A percentile compares a stretch with the other conserved stretches of the same genome.
Conservation (phyloP, 2,797 vertebrate genomes). For the Dipus sagitta region DNA sequence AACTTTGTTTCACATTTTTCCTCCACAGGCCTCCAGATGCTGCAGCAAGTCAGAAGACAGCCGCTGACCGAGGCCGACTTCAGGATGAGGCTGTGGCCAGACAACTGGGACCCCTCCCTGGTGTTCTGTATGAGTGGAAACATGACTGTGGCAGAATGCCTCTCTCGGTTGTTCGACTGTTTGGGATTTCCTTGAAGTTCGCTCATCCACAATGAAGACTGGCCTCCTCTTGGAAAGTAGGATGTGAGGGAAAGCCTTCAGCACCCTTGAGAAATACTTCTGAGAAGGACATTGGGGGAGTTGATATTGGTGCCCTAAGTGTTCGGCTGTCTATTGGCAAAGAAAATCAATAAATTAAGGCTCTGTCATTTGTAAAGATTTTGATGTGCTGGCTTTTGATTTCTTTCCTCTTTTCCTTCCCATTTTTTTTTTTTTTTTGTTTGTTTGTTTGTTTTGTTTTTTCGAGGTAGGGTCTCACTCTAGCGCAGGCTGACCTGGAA, state of each 20-base stretch:
- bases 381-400: too few relatives aligned
- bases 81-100: accelerated
- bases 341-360: not conserved
- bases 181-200: not conserved
- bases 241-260: not conserved
- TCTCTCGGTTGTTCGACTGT: not conserved
- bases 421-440: too few relatives aligned
- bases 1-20: accelerated
- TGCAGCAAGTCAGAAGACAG: accelerated
- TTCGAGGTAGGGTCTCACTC: too few relatives aligned
- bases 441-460: too few relatives aligned
- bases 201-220: not conserved
- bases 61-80: not conserved
- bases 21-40: not conserved
- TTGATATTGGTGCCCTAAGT: not conserved
- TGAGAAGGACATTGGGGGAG: not conserved
- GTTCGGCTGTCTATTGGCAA: not conserved
- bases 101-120: accelerated
- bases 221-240: not conserved
- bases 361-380: too few relatives aligned
- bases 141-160: not conserved
- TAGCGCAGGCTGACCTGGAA: too few relatives aligned
- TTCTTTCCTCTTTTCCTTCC: too few relatives aligned
- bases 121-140: not conserved
- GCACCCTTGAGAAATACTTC: not conserved